phyloP scores from a whole-genome alignment of 2,797 vertebrate genomes.

The Notolepis coatsorum region DNA sequence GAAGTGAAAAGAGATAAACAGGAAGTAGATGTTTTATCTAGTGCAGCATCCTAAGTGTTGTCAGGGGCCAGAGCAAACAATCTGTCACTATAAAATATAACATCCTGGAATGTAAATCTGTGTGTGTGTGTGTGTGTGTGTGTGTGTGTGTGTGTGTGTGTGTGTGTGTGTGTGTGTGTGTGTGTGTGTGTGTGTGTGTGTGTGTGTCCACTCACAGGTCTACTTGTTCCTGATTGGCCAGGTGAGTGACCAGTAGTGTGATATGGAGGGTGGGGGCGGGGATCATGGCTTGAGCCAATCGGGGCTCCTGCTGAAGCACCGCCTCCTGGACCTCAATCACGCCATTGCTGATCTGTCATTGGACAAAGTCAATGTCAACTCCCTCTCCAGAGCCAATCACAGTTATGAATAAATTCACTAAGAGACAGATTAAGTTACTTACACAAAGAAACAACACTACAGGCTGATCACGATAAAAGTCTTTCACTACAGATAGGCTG shows the following conservation, averaged over 20 bases:
- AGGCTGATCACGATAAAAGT: conserved; percentile 8
- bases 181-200: neutral
- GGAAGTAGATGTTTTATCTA: neutral
- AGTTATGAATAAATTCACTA: too few relatives aligned
- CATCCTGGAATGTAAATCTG: neutral
- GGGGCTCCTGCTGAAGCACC: conserved; percentile 86
- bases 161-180: neutral
- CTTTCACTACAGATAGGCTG: conserved; percentile 9
- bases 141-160: neutral
- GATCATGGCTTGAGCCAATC: conserved; percentile 87
- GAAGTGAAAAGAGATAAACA: conserved; percentile 44
- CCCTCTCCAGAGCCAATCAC: too few relatives aligned
- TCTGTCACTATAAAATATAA: neutral
- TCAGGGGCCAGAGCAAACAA: neutral
- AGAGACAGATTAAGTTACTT: too few relatives aligned
- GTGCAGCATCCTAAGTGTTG: conserved; percentile 23
- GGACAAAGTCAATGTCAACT: conserved; percentile 33
- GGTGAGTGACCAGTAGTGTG: conserved; percentile 91
- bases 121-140: neutral
- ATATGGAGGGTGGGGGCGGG: conserved; percentile 88
- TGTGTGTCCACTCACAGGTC: conserved; percentile 83
- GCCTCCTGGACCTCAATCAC: conserved; percentile 85
- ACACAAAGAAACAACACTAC: neutral
- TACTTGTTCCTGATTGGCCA: conserved; percentile 89
- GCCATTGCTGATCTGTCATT: conserved; percentile 83